A percentile compares a stretch with the other conserved stretches of the same genome.
These are phyloP conservation scores for Procambarus clarkii DNA, from an alignment of 1,140 invertebrate genomes.

Conservation along the genomic window DNA sequence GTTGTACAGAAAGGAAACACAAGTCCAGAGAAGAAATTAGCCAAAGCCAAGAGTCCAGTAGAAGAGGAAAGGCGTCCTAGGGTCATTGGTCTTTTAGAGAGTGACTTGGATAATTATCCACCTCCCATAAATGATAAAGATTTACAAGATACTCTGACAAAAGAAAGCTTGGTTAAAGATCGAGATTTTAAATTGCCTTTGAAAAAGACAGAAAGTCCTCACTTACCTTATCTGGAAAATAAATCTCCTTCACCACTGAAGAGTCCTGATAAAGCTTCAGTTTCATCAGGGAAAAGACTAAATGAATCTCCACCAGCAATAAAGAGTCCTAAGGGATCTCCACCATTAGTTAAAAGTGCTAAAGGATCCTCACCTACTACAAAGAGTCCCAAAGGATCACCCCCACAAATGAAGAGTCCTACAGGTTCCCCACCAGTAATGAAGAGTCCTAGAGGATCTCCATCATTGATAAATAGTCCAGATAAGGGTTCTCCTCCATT, in stretches of 20 bases:
- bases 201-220: neutral
- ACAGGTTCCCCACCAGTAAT: conserved; percentile 41
- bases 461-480: conserved; percentile 11
- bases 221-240: neutral
- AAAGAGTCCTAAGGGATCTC: conserved; percentile 27
- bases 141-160: neutral
- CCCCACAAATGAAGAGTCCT: conserved; percentile 21
- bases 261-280: neutral
- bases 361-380: conserved; percentile 1
- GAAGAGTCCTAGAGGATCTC: neutral
- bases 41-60: conserved; percentile 29
- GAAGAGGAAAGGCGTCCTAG: neutral
- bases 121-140: neutral
- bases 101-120: conserved; percentile 25
- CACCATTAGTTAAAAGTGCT: conserved; percentile 4
- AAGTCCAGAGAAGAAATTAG: conserved; percentile 29
- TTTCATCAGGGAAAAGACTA: conserved; percentile 13
- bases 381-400: neutral
- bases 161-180: neutral
- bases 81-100: conserved; percentile 15
- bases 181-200: conserved; percentile 15
- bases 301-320: conserved; percentile 1
- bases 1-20: conserved; percentile 33
- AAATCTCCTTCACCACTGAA: conserved; percentile 11
- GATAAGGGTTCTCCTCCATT: conserved; percentile 31